Conservation (phyloP, 2,888 invertebrate species). For the Agrilus mali region DNA sequence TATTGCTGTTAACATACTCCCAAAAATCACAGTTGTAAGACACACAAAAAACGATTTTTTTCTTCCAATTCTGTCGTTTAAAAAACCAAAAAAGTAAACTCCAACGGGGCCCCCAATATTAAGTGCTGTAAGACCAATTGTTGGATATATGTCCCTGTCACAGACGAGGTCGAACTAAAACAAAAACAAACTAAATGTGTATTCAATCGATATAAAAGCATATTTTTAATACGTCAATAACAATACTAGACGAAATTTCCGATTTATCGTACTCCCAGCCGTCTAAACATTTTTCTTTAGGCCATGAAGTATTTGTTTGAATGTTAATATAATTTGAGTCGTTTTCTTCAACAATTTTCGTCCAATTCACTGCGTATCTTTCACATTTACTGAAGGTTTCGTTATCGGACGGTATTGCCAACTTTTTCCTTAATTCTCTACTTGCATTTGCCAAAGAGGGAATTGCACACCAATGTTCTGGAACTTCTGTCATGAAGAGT, state of each 20-base stretch:
- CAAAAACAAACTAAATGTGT: background rate
- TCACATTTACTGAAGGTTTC: conserved; percentile 53
- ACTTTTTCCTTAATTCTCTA: conserved; percentile 42
- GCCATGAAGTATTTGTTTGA: conserved; percentile 44
- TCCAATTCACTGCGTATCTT: conserved; percentile 64
- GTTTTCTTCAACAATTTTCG: conserved; percentile 35
- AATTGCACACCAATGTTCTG: conserved; percentile 74
- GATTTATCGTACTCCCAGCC: conserved; percentile 71
- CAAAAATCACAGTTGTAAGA: conserved; percentile 64
- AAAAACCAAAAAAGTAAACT: conserved; percentile 73
- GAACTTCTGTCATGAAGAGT: conserved; percentile 80
- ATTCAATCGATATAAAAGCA: conserved; percentile 5
- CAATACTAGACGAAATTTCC: conserved; percentile 62
- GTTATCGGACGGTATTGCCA: conserved; percentile 48
- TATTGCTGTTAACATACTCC: conserved; percentile 68
- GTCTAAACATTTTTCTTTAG: conserved; percentile 52
- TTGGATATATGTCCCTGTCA: conserved; percentile 75
- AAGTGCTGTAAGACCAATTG: conserved; percentile 71
- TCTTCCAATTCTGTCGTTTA: conserved; percentile 80
- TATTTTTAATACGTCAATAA: conserved; percentile 54
- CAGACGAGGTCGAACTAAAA: conserved; percentile 84
- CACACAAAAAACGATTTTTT: conserved; percentile 78
- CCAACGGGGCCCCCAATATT: conserved; percentile 85
- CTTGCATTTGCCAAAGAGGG: conserved; percentile 51
- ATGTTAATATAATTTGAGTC: conserved; percentile 17